Evolutionary conservation across 2,797 vertebrate species (phyloP).

Genomic region (Enteromius trimaculatus): DNA sequence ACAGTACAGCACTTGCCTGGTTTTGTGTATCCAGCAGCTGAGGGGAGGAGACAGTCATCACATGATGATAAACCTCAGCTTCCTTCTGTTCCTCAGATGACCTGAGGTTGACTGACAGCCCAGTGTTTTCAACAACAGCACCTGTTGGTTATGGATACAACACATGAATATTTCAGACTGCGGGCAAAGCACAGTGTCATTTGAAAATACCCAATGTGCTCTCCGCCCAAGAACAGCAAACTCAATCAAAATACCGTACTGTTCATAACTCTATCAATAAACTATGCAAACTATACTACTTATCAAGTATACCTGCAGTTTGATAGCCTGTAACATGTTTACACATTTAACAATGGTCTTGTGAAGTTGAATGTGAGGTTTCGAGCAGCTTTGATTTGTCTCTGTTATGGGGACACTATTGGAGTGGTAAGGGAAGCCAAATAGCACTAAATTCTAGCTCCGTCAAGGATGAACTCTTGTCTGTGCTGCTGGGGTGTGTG

Average conservation of each 20-base stretch:
- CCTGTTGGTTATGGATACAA: constrained; percentile 57
- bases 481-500: constrained; percentile 37
- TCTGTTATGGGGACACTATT: constrained; percentile 19
- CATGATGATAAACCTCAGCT: constrained; percentile 42
- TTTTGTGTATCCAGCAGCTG: constrained; percentile 27
- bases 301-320: not conserved
- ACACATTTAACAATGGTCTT: not conserved
- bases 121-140: constrained; percentile 38
- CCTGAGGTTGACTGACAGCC: constrained; percentile 35
- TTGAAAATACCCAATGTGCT: not conserved
- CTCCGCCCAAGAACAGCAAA: not conserved
- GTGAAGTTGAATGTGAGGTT: not conserved
- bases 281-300: not conserved
- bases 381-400: constrained; percentile 34
- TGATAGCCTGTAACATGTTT: constrained; percentile 6
- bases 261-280: not conserved
- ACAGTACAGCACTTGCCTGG: constrained; percentile 42
- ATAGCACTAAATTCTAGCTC: constrained; percentile 45
- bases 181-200: not conserved
- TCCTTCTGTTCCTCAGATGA: constrained; percentile 42
- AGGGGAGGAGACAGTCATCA: constrained; percentile 29
- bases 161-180: not conserved
- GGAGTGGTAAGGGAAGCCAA: constrained; percentile 36
- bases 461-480: constrained; percentile 53
- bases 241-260: not conserved